phyloP scores from a whole-genome alignment of 2,888 invertebrate genomes.

The Busseola fusca region DNA sequence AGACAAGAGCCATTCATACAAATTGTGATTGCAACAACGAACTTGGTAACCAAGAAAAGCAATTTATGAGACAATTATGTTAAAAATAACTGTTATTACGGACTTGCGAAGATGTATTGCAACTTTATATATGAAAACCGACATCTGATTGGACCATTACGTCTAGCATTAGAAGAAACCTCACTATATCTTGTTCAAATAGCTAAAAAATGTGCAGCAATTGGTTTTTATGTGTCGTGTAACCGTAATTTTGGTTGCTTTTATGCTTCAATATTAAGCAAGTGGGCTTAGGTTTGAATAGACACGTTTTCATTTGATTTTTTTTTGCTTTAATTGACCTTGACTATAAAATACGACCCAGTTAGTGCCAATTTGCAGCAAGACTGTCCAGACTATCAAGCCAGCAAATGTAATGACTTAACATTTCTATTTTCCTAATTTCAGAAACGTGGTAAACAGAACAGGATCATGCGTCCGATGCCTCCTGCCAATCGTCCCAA shows the following conservation, averaged over 20 bases:
- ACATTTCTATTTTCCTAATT: constrained; percentile 56
- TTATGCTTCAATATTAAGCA: constrained; percentile 4
- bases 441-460: constrained; percentile 87
- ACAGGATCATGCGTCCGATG: constrained; percentile 83
- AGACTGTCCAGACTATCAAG: background rate
- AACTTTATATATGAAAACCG: constrained; percentile 37
- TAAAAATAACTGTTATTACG: constrained; percentile 51
- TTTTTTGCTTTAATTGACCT: background rate
- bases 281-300: constrained; percentile 2
- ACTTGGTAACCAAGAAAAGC: constrained; percentile 19
- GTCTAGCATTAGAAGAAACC: constrained; percentile 32
- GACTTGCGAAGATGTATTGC: constrained; percentile 27
- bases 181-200: constrained; percentile 42
- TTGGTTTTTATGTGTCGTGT: constrained; percentile 31
- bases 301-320: background rate
- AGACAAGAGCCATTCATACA: constrained; percentile 2
- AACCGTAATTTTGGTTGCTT: constrained; percentile 29
- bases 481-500: constrained; percentile 76
- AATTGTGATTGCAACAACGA: constrained; percentile 16
- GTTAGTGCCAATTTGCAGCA: background rate
- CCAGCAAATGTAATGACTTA: background rate
- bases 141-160: constrained; percentile 46
- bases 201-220: constrained; percentile 43
- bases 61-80: constrained; percentile 43
- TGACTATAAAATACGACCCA: background rate